Evolutionary conservation across 1,140 invertebrate species (phyloP).

Genomic region (Magallana ariakensis): DNA sequence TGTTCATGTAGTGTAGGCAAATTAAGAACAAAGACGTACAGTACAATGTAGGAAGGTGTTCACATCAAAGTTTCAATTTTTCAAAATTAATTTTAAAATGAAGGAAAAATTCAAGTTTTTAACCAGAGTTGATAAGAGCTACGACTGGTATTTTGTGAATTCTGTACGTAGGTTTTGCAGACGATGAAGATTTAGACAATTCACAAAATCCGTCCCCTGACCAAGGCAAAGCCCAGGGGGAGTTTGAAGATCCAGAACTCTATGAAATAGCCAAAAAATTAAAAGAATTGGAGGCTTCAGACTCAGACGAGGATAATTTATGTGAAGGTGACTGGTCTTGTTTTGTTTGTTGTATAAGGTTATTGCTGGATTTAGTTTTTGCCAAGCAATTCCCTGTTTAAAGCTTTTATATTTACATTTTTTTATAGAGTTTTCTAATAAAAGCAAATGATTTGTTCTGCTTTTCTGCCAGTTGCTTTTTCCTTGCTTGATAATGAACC

Average conservation of each 20-base stretch:
- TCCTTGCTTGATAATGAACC: too few relatives aligned
- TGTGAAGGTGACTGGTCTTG: constrained; percentile 53
- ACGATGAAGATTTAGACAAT: constrained; percentile 65
- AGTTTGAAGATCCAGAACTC: constrained; percentile 70
- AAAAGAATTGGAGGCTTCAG: constrained; percentile 68
- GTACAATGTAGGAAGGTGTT: too few relatives aligned
- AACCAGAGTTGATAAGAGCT: too few relatives aligned
- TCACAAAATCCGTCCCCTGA: constrained; percentile 65
- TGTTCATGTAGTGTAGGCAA: too few relatives aligned
- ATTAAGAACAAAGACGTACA: too few relatives aligned
- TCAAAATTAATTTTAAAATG: neutral
- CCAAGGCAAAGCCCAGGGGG: constrained; percentile 57
- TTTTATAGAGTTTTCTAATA: too few relatives aligned
- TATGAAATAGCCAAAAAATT: constrained; percentile 73
- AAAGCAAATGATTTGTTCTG: too few relatives aligned
- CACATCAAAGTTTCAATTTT: neutral
- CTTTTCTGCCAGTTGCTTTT: too few relatives aligned
- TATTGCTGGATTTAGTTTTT: neutral
- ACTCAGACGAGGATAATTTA: constrained; percentile 67
- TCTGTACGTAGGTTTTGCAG: constrained; percentile 67
- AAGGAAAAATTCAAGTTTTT: neutral
- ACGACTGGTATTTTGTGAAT: neutral
- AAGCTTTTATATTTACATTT: too few relatives aligned
- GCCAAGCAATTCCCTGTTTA: too few relatives aligned
- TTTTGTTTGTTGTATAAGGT: neutral